These are phyloP conservation scores for Rissa tridactyla DNA, from an alignment of 2,113 vertebrate genomes.

Conservation along the genomic window DNA sequence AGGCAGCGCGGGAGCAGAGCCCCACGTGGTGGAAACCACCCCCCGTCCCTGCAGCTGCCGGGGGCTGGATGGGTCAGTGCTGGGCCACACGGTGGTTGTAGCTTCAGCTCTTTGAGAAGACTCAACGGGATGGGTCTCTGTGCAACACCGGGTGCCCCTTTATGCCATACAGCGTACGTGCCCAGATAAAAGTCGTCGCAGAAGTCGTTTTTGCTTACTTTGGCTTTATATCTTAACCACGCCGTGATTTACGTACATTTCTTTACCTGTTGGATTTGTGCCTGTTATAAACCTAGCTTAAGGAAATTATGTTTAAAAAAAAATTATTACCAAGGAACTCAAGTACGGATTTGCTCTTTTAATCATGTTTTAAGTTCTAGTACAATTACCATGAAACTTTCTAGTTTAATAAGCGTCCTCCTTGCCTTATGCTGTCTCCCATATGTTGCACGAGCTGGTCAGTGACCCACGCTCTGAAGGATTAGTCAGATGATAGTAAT, in stretches of 20 bases:
- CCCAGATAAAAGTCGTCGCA: not conserved
- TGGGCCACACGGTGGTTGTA: not conserved
- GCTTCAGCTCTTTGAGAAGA: not conserved
- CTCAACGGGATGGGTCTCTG: rapidly evolving
- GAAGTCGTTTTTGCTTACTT: not conserved
- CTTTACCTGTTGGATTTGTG: not conserved
- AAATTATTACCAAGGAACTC: not conserved
- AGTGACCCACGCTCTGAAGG: slow-evolving; percentile 22
- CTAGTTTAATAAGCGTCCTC: not conserved
- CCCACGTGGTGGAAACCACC: not conserved
- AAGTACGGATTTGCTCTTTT: not conserved
- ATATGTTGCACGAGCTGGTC: not conserved
- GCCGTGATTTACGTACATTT: not conserved
- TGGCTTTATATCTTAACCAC: not conserved
- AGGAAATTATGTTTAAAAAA: not conserved
- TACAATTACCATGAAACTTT: not conserved
- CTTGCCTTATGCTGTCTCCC: slow-evolving; percentile 6
- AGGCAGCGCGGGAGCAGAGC: not conserved
- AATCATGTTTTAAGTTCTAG: not conserved
- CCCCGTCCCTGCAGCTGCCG: not conserved
- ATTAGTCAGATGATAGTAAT: not conserved
- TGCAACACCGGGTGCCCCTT: not conserved
- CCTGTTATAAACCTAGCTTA: not conserved
- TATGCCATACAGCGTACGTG: not conserved
- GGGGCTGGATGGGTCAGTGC: not conserved